Evolutionary conservation across 2,113 vertebrate genomes (phyloP).

Genomic region (Phyllostomus discolor): DNA sequence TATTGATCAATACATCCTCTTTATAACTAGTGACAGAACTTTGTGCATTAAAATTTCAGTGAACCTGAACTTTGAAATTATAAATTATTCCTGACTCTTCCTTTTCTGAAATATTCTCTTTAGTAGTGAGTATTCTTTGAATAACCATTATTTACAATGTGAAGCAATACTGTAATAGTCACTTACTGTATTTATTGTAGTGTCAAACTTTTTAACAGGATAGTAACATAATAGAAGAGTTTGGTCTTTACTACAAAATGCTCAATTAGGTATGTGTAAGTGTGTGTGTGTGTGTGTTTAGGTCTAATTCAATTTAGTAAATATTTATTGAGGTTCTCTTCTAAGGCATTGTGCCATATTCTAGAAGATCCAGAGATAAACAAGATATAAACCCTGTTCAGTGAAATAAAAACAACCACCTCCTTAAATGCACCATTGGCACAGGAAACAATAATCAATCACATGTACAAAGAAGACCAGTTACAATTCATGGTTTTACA

Average conservation of each 20-base stretch:
- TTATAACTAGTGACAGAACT: background rate
- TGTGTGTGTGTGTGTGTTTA: background rate
- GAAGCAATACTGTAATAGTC: background rate
- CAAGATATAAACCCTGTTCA: background rate
- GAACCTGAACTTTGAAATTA: slow-evolving; percentile 26
- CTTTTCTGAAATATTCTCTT: background rate
- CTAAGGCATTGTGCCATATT: background rate
- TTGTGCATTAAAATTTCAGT: background rate
- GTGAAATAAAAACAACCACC: background rate
- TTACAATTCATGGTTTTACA: background rate
- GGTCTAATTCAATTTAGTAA: background rate
- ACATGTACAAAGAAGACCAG: background rate
- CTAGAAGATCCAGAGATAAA: slow-evolving; percentile 14
- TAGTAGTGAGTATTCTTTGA: background rate
- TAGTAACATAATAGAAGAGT: background rate
- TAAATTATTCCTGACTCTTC: slow-evolving; percentile 37
- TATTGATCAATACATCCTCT: background rate
- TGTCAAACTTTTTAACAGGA: background rate
- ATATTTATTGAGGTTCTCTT: background rate
- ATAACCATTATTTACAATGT: slow-evolving; percentile 24
- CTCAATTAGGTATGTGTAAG: background rate
- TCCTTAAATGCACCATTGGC: background rate
- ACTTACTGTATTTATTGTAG: background rate
- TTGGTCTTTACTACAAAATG: background rate
- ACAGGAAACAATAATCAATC: background rate